These are phyloP conservation scores for Brachymystax lenok DNA, from an alignment of 2,797 vertebrate genomes.

Conservation along the genomic window DNA sequence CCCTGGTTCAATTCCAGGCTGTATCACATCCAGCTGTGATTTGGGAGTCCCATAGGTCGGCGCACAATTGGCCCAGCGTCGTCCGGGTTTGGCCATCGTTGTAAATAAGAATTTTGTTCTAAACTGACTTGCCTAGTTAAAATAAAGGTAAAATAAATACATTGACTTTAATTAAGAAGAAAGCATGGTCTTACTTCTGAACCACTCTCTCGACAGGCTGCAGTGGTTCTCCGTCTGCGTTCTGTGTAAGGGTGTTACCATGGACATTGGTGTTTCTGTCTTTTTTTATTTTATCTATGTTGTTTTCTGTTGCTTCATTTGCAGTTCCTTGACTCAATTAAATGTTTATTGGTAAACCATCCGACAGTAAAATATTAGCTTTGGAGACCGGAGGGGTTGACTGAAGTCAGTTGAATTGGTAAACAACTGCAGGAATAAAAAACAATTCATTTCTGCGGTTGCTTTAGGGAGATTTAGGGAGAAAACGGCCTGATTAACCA, in stretches of 20 bases:
- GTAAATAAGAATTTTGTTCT: too few species aligned
- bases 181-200: constrained; percentile 88
- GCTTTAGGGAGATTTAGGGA: constrained; percentile 16
- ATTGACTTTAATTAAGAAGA: too few species aligned
- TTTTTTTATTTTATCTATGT: neutral
- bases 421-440: constrained; percentile 32
- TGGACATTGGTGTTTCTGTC: constrained; percentile 67
- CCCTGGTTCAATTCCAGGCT: too few species aligned
- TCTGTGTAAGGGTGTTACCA: constrained; percentile 88
- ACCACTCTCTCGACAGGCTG: constrained; percentile 88
- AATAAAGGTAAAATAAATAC: too few species aligned
- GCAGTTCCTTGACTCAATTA: neutral
- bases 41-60: too few species aligned
- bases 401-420: constrained; percentile 18
- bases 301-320: neutral
- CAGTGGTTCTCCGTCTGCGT: constrained; percentile 96
- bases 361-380: constrained; percentile 29
- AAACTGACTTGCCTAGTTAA: too few species aligned
- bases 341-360: constrained; percentile 22
- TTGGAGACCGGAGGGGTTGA: constrained; percentile 12
- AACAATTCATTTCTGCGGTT: constrained; percentile 31
- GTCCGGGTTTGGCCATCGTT: too few species aligned
- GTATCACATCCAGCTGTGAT: too few species aligned
- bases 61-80: too few species aligned
- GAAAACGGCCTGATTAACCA: neutral